Evolutionary conservation across 2,888 invertebrate genomes (phyloP).

Genomic region (Suillia variegata): DNA sequence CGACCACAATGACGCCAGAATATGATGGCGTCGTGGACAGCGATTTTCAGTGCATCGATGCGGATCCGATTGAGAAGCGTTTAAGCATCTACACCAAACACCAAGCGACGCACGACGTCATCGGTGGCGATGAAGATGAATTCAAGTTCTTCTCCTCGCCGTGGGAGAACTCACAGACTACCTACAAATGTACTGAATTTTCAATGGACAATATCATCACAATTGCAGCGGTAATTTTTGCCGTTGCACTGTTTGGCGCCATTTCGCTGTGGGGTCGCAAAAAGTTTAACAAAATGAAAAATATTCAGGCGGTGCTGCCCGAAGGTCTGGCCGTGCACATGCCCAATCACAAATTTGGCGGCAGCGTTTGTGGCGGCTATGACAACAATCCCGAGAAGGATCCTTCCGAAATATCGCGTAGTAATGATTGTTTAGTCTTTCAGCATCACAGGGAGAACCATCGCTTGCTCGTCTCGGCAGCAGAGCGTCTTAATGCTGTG

Average conservation of each 20-base stretch:
- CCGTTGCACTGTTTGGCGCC: conserved; percentile 23
- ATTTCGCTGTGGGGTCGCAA: conserved; percentile 25
- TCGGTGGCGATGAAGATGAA: conserved; percentile 10
- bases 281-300: conserved; percentile 47
- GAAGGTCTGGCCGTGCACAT: conserved; percentile 41
- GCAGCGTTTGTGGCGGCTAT: conserved; percentile 26
- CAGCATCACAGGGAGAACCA: conserved; percentile 33
- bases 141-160: conserved; percentile 27
- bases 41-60: conserved; percentile 11
- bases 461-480: conserved; percentile 28
- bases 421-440: conserved; percentile 31
- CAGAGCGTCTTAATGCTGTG: conserved; percentile 23
- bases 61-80: not conserved
- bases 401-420: conserved; percentile 29
- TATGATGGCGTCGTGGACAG: not conserved
- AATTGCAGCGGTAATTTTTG: conserved; percentile 24
- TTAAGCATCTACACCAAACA: not conserved
- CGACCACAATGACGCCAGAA: not conserved
- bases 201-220: conserved; percentile 4
- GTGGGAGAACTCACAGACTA: conserved; percentile 21
- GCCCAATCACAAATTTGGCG: conserved; percentile 27
- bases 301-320: conserved; percentile 45
- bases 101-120: not conserved
- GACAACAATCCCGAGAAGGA: conserved; percentile 30
- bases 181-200: conserved; percentile 14